Evolutionary conservation across 2,888 invertebrate genomes (phyloP).

Genomic region (Drosophila rellima): DNA sequence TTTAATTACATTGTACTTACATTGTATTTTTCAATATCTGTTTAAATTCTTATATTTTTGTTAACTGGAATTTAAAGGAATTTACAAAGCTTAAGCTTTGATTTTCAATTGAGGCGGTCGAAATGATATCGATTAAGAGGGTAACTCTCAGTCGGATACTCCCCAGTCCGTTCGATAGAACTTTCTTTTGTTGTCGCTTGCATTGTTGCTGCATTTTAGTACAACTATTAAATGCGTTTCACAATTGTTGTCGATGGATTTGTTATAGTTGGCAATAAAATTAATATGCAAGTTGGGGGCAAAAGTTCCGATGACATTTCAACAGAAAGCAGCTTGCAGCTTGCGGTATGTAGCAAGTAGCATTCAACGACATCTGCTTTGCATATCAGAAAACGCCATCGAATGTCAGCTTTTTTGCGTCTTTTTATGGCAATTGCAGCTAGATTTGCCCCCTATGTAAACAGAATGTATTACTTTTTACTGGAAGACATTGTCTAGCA

Average conservation of each 20-base stretch:
- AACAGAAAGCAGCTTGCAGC: slow-evolving; percentile 32
- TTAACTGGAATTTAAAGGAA: no score
- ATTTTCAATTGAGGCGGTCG: neutral
- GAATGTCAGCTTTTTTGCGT: slow-evolving; percentile 54
- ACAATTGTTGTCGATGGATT: slow-evolving; percentile 78
- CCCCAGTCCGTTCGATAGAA: neutral
- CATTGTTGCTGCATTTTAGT: slow-evolving; percentile 60
- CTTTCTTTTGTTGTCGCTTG: slow-evolving; percentile 34
- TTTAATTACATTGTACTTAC: no score
- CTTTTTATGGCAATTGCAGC: slow-evolving; percentile 56
- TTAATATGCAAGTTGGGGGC: slow-evolving; percentile 75
- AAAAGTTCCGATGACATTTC: slow-evolving; percentile 67
- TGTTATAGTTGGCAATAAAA: slow-evolving; percentile 79
- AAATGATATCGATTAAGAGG: neutral
- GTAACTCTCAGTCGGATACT: slow-evolving; percentile 13
- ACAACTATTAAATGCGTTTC: slow-evolving; percentile 70
- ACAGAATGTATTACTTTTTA: slow-evolving; percentile 59
- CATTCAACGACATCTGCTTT: slow-evolving; percentile 66
- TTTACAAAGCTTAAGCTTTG: no score
- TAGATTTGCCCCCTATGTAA: slow-evolving; percentile 48
- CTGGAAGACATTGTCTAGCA: slow-evolving; percentile 51
- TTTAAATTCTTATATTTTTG: no score
- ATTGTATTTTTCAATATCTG: no score
- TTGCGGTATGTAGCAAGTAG: slow-evolving; percentile 21
- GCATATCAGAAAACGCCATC: slow-evolving; percentile 61